phyloP scores from a whole-genome alignment of 2,888 invertebrate genomes.

The Leptothorax acervorum region DNA sequence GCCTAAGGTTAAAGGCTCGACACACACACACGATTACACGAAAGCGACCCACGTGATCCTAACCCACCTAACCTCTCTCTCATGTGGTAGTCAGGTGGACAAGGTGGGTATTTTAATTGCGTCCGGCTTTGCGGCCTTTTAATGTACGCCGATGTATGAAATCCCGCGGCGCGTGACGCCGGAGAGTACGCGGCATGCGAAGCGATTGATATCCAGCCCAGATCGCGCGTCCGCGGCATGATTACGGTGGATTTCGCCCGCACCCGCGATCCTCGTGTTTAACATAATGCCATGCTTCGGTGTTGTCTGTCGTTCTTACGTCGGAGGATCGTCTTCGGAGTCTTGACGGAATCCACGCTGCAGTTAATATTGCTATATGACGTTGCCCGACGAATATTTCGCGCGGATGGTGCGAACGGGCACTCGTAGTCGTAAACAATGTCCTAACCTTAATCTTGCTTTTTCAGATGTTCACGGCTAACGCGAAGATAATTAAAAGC shows the following conservation, averaged over 20 bases:
- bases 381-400: background rate
- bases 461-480: conserved; percentile 90
- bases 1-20: too few relatives aligned
- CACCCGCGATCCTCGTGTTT: background rate
- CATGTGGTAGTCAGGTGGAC: background rate
- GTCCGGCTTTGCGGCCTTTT: background rate
- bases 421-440: background rate
- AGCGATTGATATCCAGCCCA: background rate
- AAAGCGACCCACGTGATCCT: too few relatives aligned
- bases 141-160: background rate
- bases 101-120: conserved; percentile 23
- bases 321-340: background rate
- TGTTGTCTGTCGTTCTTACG: background rate
- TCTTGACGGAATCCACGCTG: background rate
- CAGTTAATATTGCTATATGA: background rate
- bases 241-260: conserved; percentile 12
- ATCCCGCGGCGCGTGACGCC: background rate
- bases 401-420: background rate
- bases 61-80: background rate
- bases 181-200: background rate
- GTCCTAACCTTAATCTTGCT: conserved; percentile 58
- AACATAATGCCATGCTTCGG: background rate
- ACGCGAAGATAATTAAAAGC: conserved; percentile 94
- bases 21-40: too few relatives aligned
- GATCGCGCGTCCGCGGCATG: background rate